These are phyloP conservation scores for Myoxocephalus aenaeus DNA, from an alignment of 2,797 vertebrate species.

Conservation along the genomic window DNA sequence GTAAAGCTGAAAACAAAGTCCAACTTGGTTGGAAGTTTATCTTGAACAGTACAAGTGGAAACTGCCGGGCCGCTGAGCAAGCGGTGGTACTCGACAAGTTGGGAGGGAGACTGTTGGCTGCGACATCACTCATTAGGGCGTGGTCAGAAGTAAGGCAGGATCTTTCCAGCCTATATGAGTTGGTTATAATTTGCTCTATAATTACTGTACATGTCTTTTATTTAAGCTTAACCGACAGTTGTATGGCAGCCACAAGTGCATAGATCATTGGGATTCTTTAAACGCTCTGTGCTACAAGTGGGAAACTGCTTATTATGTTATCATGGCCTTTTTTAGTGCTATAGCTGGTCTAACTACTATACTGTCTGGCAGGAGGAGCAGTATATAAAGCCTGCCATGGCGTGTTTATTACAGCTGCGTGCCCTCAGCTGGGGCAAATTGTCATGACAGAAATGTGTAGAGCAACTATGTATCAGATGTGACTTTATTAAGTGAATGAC, in stretches of 20 bases:
- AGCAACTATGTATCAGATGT: neutral
- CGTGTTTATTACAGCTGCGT: conserved; percentile 44
- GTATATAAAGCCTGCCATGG: conserved; percentile 34
- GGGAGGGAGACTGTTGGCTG: neutral
- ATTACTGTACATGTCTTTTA: conserved; percentile 24
- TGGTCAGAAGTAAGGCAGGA: neutral
- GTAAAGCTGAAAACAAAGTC: too few relatives aligned
- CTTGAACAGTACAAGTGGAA: neutral
- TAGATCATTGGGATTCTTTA: conserved; percentile 40
- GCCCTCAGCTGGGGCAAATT: conserved; percentile 4
- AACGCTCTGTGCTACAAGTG: conserved; percentile 21
- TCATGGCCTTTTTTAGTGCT: conserved; percentile 18
- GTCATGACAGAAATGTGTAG: conserved; percentile 18
- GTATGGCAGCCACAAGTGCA: conserved; percentile 6
- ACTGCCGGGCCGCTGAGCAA: neutral
- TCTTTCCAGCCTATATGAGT: conserved; percentile 2
- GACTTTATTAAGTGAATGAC: conserved; percentile 5
- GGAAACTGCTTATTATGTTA: conserved; percentile 40
- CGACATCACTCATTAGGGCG: conserved; percentile 2
- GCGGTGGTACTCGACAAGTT: neutral
- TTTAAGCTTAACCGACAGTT: conserved; percentile 24
- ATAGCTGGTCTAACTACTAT: conserved; percentile 5
- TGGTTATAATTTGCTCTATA: conserved; percentile 25
- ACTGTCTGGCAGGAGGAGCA: conserved; percentile 13
- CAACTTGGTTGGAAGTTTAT: neutral